A percentile compares a stretch with the other conserved stretches of the same genome.
Conservation (phyloP, 2,797 vertebrate genomes). For the Psittacula derbiana region DNA sequence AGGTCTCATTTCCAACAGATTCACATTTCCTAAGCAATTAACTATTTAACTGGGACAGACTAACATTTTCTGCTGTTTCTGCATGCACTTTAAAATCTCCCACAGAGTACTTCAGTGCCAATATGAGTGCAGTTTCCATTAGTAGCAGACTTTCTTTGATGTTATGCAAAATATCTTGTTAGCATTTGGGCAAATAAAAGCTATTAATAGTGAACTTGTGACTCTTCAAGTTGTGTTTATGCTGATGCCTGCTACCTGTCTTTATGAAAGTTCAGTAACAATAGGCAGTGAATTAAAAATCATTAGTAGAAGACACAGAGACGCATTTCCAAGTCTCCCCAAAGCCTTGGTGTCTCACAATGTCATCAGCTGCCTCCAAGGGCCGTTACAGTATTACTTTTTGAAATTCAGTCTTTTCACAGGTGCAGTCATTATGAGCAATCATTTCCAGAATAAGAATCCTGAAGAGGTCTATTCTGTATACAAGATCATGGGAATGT, state of each 20-base stretch:
- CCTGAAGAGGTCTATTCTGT: not conserved
- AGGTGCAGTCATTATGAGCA: not conserved
- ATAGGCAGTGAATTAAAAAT: not conserved
- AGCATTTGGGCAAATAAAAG: constrained; percentile 21
- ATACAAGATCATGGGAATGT: not conserved
- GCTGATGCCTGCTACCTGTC: not conserved
- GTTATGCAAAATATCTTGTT: constrained; percentile 12
- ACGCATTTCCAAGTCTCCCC: not conserved
- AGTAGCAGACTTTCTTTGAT: constrained; percentile 1
- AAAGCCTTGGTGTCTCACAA: not conserved
- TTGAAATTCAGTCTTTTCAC: not conserved
- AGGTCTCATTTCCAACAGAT: not conserved
- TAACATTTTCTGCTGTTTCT: constrained; percentile 29
- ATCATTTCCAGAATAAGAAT: not conserved
- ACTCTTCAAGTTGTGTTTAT: not conserved
- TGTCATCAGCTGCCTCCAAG: not conserved
- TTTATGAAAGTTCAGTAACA: not conserved
- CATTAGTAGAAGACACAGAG: not conserved
- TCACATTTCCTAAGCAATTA: not conserved
- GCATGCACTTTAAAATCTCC: not conserved
- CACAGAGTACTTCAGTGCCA: not conserved
- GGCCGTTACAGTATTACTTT: not conserved
- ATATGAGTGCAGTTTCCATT: not conserved
- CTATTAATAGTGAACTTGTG: not conserved
- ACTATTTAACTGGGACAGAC: not conserved